These are phyloP conservation scores for Ericerus pela DNA, from an alignment of 1,140 invertebrate genomes.

Conservation along the genomic window DNA sequence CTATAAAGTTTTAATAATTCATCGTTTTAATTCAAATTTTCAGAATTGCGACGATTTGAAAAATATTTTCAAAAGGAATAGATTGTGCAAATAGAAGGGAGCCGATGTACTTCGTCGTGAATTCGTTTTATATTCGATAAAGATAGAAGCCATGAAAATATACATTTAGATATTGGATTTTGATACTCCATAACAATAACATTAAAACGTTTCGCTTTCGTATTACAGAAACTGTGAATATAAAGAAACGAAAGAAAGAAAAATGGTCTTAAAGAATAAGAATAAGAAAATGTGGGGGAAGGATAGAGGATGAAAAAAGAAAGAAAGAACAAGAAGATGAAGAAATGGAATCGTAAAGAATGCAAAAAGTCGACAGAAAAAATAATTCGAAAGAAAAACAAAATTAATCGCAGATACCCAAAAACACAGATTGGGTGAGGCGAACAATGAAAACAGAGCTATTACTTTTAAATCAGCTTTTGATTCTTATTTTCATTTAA, in stretches of 20 bases:
- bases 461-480: slow-evolving; percentile 12
- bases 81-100: no score
- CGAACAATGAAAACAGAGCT: slow-evolving; percentile 9
- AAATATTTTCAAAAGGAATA: no score
- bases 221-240: not conserved
- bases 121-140: no score
- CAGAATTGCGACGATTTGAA: no score
- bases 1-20: no score
- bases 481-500: slow-evolving; percentile 8
- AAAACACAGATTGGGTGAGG: slow-evolving; percentile 4
- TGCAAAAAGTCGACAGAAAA: no score
- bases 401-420: not conserved
- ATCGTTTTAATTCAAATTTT: no score
- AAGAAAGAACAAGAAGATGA: not conserved
- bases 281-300: no score
- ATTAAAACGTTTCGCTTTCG: not conserved
- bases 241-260: not conserved
- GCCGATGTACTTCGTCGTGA: no score
- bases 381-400: slow-evolving; percentile 9
- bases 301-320: not conserved
- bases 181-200: slow-evolving; percentile 4
- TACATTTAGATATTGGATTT: slow-evolving; percentile 5
- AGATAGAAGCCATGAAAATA: not conserved
- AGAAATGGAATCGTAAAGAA: no score
- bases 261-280: no score